Conservation (phyloP, 2,113 vertebrate species). For the Mobula hypostoma region DNA sequence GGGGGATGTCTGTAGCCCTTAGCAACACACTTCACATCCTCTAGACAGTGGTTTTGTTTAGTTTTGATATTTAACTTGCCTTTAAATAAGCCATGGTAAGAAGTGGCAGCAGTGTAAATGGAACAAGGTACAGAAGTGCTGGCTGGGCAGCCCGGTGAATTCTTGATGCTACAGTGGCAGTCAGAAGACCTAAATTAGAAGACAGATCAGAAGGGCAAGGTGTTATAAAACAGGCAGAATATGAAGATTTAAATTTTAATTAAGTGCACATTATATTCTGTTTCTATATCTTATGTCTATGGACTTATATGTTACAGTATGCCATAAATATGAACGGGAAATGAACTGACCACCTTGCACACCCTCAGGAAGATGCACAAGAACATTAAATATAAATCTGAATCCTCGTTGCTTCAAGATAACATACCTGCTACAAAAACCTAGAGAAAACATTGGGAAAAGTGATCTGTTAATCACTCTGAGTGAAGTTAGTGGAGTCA, state of each 20-base stretch:
- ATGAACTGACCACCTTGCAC: neutral
- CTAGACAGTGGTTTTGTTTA: neutral
- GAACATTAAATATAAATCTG: neutral
- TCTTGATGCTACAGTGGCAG: conserved; percentile 93
- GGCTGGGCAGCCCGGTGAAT: conserved; percentile 97
- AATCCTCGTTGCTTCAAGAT: neutral
- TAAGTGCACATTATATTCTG: neutral
- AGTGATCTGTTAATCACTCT: neutral
- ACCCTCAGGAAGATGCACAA: neutral
- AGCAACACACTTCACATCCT: too few relatives aligned
- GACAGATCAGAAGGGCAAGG: conserved; percentile 16
- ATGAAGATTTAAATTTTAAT: neutral
- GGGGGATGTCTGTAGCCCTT: too few relatives aligned
- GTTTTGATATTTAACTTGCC: conserved; percentile 57
- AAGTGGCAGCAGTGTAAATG: conserved; percentile 96
- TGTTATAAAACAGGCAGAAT: neutral
- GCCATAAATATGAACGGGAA: neutral
- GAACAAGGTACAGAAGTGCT: conserved; percentile 94
- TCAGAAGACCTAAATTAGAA: conserved; percentile 74
- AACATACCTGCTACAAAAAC: neutral
- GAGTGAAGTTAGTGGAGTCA: neutral
- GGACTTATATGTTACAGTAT: neutral
- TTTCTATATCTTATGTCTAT: too few relatives aligned
- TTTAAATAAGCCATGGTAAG: conserved; percentile 99
- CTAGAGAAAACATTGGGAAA: neutral